A percentile compares a stretch with the other conserved stretches of the same genome.
phyloP scores from a whole-genome alignment of 2,797 vertebrate genomes.

The Coregonus sp. region DNA sequence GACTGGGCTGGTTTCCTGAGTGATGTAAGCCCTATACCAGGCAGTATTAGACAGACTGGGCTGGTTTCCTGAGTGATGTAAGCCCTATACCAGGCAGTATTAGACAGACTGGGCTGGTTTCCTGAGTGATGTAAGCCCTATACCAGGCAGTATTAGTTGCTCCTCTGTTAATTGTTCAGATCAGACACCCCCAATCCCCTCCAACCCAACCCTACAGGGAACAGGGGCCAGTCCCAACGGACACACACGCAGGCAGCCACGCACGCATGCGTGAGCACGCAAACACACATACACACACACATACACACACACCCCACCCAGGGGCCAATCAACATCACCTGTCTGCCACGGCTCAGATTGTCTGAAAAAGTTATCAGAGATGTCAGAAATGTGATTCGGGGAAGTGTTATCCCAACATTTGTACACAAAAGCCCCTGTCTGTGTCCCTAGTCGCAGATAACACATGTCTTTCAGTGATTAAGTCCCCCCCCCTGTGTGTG shows the following conservation, averaged over 20 bases:
- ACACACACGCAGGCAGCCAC: background rate
- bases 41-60: too few species aligned
- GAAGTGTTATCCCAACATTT: background rate
- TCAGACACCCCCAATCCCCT: background rate
- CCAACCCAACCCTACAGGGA: background rate
- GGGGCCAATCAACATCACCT: background rate
- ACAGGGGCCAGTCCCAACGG: background rate
- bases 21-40: too few species aligned
- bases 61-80: too few species aligned
- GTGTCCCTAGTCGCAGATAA: background rate
- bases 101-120: conserved; percentile 47
- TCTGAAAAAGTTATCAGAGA: background rate
- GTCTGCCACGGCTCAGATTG: background rate
- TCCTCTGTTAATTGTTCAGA: conserved; percentile 30
- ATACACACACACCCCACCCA: background rate
- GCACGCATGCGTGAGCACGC: background rate
- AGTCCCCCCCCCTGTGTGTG: background rate
- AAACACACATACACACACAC: background rate
- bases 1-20: too few species aligned
- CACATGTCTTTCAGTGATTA: background rate
- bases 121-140: conserved; percentile 21
- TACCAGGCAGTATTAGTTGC: background rate
- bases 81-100: conserved; percentile 31
- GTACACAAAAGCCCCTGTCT: background rate
- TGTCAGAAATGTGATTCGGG: background rate